phyloP scores from a whole-genome alignment of 2,888 invertebrate genomes.

The Melinaea marsaeus region DNA sequence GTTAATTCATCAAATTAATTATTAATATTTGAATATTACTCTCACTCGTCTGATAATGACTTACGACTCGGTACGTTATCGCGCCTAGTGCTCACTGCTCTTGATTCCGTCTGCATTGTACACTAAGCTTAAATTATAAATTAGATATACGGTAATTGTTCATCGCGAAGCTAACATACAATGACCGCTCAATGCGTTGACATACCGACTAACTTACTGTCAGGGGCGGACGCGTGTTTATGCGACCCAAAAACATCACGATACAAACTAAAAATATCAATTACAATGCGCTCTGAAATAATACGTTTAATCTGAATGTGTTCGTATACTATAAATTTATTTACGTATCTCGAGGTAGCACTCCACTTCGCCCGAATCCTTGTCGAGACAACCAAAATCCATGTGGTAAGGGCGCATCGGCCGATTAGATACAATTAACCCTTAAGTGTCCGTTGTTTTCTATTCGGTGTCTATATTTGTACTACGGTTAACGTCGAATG shows the following conservation, averaged over 20 bases:
- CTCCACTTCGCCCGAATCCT: constrained; percentile 82
- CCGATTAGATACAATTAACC: constrained; percentile 44
- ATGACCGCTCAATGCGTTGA: constrained; percentile 55
- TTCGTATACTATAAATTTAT: constrained; percentile 68
- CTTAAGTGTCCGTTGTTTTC: constrained; percentile 56
- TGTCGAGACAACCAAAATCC: constrained; percentile 81
- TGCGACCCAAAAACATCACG: constrained; percentile 73
- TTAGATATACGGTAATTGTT: constrained; percentile 43
- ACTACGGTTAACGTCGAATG: constrained; percentile 58
- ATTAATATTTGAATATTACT: constrained; percentile 12
- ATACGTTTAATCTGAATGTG: constrained; percentile 53
- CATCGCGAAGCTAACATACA: constrained; percentile 59
- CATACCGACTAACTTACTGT: constrained; percentile 64
- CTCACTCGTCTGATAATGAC: constrained; percentile 43
- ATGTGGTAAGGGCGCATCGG: constrained; percentile 68
- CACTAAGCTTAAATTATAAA: constrained; percentile 28
- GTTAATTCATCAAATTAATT: constrained; percentile 49
- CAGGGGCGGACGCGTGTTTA: constrained; percentile 70
- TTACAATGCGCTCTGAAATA: constrained; percentile 71
- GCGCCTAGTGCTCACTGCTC: constrained; percentile 62
- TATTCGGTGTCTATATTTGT: constrained; percentile 63
- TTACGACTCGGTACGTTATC: constrained; percentile 72
- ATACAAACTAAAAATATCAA: constrained; percentile 76
- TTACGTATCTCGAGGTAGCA: constrained; percentile 84
- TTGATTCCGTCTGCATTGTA: constrained; percentile 61